phyloP scores from a whole-genome alignment of 1,140 invertebrate genomes.

The silkworm (Bombyx mori) region ASM3026992v2 NC_085119.1:1973501-1974000 shows the following conservation, averaged over 20 bases:
- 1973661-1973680: no score
- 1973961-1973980: not conserved
- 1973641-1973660: no score
- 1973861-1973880: not conserved
- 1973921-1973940: not conserved
- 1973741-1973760: constrained; percentile 72
- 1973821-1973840: not conserved
- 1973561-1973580: no score
- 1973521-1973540: no score
- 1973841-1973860: not conserved
- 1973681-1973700: constrained; percentile 29
- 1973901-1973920: constrained; percentile 1
- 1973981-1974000: not conserved
- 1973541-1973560: no score
- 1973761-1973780: constrained; percentile 73
- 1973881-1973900: not conserved
- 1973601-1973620: no score
- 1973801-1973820: constrained; percentile 11
- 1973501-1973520: no score
- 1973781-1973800: constrained; percentile 71
- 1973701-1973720: constrained; percentile 53
- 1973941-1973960: not conserved
- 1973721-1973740: constrained; percentile 35
- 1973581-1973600: no score
- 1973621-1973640: no score